Percentiles rank a stretch among this genome's conserved stretches.
These are phyloP conservation scores for Amphimallon solstitiale DNA, from an alignment of 2,888 invertebrate species.

Conservation along the genomic window DNA sequence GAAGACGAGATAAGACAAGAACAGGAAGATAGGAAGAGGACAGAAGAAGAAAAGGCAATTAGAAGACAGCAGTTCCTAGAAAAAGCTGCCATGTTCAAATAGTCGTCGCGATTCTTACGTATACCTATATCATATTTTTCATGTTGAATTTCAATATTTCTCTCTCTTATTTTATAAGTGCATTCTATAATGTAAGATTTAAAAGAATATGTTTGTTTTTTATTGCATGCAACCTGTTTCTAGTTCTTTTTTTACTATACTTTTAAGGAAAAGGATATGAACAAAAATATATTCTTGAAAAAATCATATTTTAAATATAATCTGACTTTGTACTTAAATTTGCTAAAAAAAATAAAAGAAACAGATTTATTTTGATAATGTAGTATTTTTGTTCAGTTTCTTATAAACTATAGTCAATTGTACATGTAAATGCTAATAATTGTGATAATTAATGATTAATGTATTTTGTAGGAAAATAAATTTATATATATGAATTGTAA, in stretches of 20 bases:
- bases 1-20: constrained; percentile 93
- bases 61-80: constrained; percentile 87
- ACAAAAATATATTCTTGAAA: too few species aligned
- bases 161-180: background rate
- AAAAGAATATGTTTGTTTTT: background rate
- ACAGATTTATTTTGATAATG: background rate
- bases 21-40: constrained; percentile 86
- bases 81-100: constrained; percentile 86
- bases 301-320: too few species aligned
- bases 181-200: background rate
- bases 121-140: constrained; percentile 10
- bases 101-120: constrained; percentile 44
- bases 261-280: too few species aligned
- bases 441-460: constrained; percentile 30
- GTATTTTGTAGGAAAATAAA: constrained; percentile 21
- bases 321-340: background rate
- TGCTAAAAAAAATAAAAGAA: background rate
- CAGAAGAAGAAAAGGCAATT: constrained; percentile 84
- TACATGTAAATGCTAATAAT: constrained; percentile 25
- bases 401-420: constrained; percentile 8
- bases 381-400: too few species aligned
- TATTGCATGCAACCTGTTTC: background rate
- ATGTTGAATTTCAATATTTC: constrained; percentile 16
- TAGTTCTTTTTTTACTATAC: too few species aligned
- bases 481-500: constrained; percentile 8